phyloP scores from a whole-genome alignment of 2,113 vertebrate species.

The Arizona elegans region DNA sequence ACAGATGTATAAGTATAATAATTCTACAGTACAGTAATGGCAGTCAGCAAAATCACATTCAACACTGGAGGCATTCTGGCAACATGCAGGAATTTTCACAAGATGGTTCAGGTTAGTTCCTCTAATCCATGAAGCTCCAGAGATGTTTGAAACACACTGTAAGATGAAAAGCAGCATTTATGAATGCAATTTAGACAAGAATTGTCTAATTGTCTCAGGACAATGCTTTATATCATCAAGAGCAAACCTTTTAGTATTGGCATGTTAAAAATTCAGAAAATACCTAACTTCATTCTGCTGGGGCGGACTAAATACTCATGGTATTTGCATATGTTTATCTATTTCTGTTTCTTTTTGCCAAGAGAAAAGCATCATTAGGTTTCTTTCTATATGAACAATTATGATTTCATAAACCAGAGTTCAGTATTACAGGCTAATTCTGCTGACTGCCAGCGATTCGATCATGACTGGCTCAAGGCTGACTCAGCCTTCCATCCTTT shows the following conservation, averaged over 20 bases:
- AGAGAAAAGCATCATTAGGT: too few species aligned
- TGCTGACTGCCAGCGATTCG: too few species aligned
- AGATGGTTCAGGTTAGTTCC: neutral
- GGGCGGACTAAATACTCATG: too few species aligned
- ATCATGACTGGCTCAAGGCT: too few species aligned
- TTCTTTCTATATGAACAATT: too few species aligned
- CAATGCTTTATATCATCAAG: neutral
- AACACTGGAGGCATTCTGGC: neutral
- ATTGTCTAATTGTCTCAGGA: too few species aligned
- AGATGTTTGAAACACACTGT: constrained; percentile 31
- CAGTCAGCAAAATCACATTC: neutral
- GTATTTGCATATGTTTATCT: neutral
- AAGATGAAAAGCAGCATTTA: constrained; percentile 56
- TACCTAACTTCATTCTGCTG: neutral
- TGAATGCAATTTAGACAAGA: constrained; percentile 70
- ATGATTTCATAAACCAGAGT: too few species aligned
- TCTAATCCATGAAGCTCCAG: constrained; percentile 39
- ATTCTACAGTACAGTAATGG: neutral
- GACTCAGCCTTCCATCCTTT: too few species aligned
- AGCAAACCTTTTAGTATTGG: neutral
- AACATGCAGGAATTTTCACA: neutral
- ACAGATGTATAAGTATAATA: neutral
- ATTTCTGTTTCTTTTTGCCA: neutral
- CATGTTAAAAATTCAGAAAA: neutral
- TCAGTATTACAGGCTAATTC: too few species aligned